Base-by-base conservation (phyloP, 92 coral and sea anemone species). In the Palythoa caribaeorum region DNA sequence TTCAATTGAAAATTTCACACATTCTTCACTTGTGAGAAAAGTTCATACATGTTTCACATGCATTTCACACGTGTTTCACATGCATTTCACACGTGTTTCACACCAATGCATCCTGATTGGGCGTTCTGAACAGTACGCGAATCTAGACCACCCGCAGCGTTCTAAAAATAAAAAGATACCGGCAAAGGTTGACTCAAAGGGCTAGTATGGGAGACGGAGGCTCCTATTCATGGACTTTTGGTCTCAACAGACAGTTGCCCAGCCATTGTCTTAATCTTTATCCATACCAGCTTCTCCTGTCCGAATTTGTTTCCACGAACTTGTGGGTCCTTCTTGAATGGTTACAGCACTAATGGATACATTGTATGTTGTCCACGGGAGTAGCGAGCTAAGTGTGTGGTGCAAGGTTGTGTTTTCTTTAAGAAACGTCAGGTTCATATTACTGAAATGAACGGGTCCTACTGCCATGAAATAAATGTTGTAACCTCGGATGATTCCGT, bases 301-400 rank as follows among this genome's bases (percentile, higher is more conserved):
- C 80, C 90, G 89, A 76, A 88, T 86, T 78, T 89, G 87, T 83
- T 77, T 83, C 90, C 91, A 85, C 5, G 65, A 71, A 76, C 97
- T 92, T 88, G 47, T 81, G n/a, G 98, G 98, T 68, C 99, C 99
- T 63, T 68, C 50, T 47, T 74, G 86, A 66, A 95, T 93, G 73
- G 99, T 97, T 71, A 90, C 55, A 68, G 98, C 99, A 88, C 90
- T 94, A 63, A 97, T 94, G n/a, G 94, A 89, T 47, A 95, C 84
- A 38, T 83, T 92, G 79, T 97, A 97, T 35, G 11, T 8, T n/a
- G 97, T 94, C 98, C 98, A 97, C 4, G 97, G 90, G 54, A 63
- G 76, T 38, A 95, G 80, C 14, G 80, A 84, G n/a, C 53, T 80
- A 15, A 95, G 59, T 38, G 93, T 91, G 83, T 76, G 72, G 59